phyloP scores from a whole-genome alignment of 37 sponge, comb jelly and placozoan species.

The Cliona cf. orientalis region DNA sequence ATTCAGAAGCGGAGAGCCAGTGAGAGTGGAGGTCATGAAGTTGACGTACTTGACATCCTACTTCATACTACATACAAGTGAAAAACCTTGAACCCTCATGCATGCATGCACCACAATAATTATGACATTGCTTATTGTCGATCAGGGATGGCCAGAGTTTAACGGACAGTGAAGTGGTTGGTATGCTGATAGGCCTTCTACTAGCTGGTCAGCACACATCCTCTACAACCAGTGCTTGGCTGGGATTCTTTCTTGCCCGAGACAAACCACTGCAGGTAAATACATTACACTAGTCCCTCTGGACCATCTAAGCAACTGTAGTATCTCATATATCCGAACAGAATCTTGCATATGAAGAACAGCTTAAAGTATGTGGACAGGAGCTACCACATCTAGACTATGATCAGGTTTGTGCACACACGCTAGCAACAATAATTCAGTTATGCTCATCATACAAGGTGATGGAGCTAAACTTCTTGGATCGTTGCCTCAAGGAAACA shows the following conservation, averaged over 20 bases:
- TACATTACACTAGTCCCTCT: neutral
- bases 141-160: slow-evolving; percentile 72
- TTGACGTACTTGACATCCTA: slow-evolving; percentile 72
- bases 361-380: slow-evolving; percentile 69
- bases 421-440: neutral
- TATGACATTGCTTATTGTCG: neutral
- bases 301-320: neutral
- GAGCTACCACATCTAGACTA: slow-evolving; percentile 64
- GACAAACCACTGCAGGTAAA: slow-evolving; percentile 70
- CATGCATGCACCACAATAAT: too few relatives aligned
- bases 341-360: slow-evolving; percentile 65
- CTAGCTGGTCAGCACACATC: slow-evolving; percentile 95
- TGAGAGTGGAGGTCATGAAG: slow-evolving; percentile 60
- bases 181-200: slow-evolving; percentile 86
- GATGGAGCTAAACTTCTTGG: slow-evolving; percentile 57
- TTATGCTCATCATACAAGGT: slow-evolving; percentile 42
- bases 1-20: slow-evolving; percentile 47
- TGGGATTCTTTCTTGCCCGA: slow-evolving; percentile 82
- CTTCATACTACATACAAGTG: slow-evolving; percentile 77
- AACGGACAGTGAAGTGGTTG: slow-evolving; percentile 81
- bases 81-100: too few relatives aligned
- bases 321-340: neutral
- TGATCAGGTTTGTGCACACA: slow-evolving; percentile 62
- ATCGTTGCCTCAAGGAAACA: slow-evolving; percentile 85
- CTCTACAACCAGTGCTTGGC: slow-evolving; percentile 91